Percentiles rank a stretch among this genome's conserved stretches.
Conservation (phyloP, 2,797 vertebrate species). For the Argya squamiceps region DNA sequence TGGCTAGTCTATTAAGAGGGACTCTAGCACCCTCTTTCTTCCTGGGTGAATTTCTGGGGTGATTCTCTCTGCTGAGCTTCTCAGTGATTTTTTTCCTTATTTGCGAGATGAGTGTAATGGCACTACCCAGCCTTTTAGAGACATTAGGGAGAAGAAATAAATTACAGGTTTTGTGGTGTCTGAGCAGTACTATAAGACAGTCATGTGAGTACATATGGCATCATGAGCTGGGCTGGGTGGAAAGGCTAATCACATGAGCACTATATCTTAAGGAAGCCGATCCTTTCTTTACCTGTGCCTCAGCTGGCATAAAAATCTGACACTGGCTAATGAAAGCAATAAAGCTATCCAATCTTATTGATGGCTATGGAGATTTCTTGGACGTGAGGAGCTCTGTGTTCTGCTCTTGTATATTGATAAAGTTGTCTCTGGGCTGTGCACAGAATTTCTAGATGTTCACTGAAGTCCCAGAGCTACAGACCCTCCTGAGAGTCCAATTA, state of each 20-base stretch:
- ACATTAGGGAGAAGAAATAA: not conserved
- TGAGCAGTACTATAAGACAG: not conserved
- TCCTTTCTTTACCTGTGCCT: not conserved
- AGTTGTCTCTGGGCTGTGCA: not conserved
- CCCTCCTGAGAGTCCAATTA: not conserved
- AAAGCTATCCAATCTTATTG: conserved; percentile 36
- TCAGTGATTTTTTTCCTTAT: not conserved
- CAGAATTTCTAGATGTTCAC: not conserved
- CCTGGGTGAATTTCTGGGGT: not conserved
- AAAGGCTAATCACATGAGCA: conserved; percentile 43
- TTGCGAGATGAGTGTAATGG: not conserved
- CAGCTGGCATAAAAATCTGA: conserved; percentile 46
- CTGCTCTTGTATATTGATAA: not conserved
- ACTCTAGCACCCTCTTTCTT: not conserved
- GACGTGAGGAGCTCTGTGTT: not conserved
- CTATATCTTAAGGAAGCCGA: conserved; percentile 11
- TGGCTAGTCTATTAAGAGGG: not conserved
- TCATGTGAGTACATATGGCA: not conserved
- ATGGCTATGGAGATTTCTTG: conserved; percentile 15
- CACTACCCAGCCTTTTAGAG: not conserved
- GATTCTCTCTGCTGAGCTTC: not conserved
- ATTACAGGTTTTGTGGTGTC: not conserved
- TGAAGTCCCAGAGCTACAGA: not conserved
- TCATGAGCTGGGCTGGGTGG: not conserved
- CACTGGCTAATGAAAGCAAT: conserved; percentile 37